Conservation (phyloP, 2,797 vertebrate genomes). For the Carduelis carduelis region DNA sequence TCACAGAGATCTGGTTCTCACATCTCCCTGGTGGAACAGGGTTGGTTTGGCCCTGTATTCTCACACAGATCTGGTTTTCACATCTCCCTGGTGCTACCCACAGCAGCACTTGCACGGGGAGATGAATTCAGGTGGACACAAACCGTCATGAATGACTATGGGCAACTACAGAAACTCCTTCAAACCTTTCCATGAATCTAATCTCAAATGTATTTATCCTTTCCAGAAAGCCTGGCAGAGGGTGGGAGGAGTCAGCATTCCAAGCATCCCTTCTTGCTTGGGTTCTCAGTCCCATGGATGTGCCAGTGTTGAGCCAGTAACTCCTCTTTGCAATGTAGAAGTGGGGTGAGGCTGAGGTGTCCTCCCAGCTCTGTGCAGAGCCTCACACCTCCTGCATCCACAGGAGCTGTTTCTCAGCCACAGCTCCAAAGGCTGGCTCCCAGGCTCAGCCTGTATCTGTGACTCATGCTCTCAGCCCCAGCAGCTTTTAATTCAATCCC, state of each 20-base stretch:
- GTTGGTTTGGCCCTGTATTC: background rate
- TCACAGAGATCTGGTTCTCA: background rate
- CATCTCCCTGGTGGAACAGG: background rate
- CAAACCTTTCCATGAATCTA: background rate
- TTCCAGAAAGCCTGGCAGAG: background rate
- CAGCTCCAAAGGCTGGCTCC: background rate
- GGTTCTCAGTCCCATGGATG: background rate
- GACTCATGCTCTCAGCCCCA: background rate
- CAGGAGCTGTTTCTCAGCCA: background rate
- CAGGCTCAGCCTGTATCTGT: background rate
- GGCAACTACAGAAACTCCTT: background rate
- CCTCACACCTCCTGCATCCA: background rate
- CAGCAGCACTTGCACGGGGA: background rate
- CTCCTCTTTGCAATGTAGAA: background rate
- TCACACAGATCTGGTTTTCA: background rate
- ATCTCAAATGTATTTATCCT: background rate
- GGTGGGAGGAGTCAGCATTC: background rate
- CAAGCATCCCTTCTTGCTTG: background rate
- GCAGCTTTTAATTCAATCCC: constrained; percentile 22
- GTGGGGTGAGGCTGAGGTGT: background rate
- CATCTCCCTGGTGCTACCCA: background rate
- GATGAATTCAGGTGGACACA: background rate
- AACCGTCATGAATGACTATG: background rate
- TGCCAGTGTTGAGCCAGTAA: background rate
- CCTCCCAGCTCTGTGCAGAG: background rate